A percentile compares a stretch with the other conserved stretches of the same genome.
phyloP scores from a whole-genome alignment of 2,888 invertebrate genomes.

The Apodemia zela region DNA sequence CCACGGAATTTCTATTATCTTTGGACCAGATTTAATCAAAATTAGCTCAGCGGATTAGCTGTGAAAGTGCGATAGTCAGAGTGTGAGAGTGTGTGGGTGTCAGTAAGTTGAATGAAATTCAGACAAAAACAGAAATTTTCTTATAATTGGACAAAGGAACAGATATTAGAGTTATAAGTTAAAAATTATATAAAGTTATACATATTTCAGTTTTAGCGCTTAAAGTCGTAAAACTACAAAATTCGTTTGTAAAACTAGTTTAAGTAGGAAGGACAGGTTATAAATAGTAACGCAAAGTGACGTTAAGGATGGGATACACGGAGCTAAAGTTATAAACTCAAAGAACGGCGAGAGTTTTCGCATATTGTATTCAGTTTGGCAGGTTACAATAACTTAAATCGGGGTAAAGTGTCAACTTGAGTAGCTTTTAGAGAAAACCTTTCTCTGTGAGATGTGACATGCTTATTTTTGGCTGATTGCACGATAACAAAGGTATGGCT shows the following conservation, averaged over 20 bases:
- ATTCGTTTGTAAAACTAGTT: not conserved
- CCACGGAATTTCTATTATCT: too few species aligned
- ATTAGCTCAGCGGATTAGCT: too few species aligned
- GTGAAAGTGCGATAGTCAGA: too few species aligned
- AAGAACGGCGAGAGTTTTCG: constrained; percentile 37
- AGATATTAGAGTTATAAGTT: too few species aligned
- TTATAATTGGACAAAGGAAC: too few species aligned
- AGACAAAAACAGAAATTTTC: too few species aligned
- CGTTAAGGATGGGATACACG: constrained; percentile 25
- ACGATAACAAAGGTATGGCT: not conserved
- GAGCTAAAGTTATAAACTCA: constrained; percentile 22
- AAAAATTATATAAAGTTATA: not conserved
- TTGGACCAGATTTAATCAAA: too few species aligned
- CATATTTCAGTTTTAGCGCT: not conserved
- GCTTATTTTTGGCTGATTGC: constrained; percentile 60
- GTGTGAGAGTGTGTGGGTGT: too few species aligned
- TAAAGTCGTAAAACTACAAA: not conserved
- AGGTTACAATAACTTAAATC: constrained; percentile 77
- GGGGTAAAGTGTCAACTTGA: constrained; percentile 77
- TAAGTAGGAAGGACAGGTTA: not conserved
- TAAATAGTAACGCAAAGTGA: constrained; percentile 17
- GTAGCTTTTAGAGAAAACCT: constrained; percentile 73
- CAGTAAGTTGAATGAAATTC: too few species aligned
- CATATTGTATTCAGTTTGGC: constrained; percentile 78
- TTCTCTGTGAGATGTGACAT: constrained; percentile 69